Conservation (phyloP, 30 jellyfish, hydroid and myxozoan genomes). For the Hydractinia echinata region DNA sequence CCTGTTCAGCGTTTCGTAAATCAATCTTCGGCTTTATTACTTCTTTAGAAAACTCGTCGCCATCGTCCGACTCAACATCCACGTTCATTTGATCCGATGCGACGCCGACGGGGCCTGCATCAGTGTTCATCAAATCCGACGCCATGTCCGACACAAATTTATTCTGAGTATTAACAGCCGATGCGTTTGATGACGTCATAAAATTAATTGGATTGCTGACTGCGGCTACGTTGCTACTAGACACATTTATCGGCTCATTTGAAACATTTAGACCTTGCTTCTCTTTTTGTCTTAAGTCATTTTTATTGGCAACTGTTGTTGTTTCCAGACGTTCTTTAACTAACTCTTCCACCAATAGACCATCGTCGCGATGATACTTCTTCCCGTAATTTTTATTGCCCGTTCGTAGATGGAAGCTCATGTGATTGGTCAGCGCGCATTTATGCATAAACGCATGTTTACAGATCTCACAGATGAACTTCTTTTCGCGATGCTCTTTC, state of each 20-base stretch:
- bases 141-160: background rate
- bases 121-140: background rate
- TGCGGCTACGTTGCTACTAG: background rate
- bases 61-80: slow-evolving; percentile 8
- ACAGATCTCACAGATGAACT: slow-evolving; percentile 17
- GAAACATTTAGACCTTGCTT: background rate
- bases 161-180: background rate
- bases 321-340: slow-evolving; percentile 5
- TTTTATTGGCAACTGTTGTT: background rate
- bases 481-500: slow-evolving; percentile 12
- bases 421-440: slow-evolving; percentile 19
- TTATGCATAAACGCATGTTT: slow-evolving; percentile 22
- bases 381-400: slow-evolving; percentile 19
- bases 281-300: background rate
- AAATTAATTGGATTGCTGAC: background rate
- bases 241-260: too few relatives aligned
- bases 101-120: background rate
- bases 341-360: slow-evolving; percentile 2
- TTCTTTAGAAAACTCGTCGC: slow-evolving; percentile 4
- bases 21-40: slow-evolving; percentile 2
- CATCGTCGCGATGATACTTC: slow-evolving; percentile 25
- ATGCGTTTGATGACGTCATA: background rate
- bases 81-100: background rate
- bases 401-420: slow-evolving; percentile 10
- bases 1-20: background rate